Evolutionary conservation across 2,113 vertebrate species (phyloP), one percentile per base, ranked within the genome.

Genomic region (Notothenia coriiceps): DNA sequence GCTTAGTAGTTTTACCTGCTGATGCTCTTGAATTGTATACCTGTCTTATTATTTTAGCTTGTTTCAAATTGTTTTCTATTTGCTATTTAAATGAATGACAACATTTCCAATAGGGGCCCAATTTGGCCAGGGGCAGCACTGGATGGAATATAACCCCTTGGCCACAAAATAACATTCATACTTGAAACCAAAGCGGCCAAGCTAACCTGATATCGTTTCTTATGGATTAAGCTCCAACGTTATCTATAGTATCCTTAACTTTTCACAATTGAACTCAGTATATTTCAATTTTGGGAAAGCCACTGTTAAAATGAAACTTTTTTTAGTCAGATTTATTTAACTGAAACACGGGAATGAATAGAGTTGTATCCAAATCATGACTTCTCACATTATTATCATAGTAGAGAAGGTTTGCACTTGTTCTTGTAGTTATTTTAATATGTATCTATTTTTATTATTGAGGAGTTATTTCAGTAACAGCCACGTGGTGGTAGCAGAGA

Each of bases 401-500:
- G 55, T 15, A 33, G 29, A 35, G 15, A 14, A 59, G 54, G 10
- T 57, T 9, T 60, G 14, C 3, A 49, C 33, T 12, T 15, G 35
- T 10, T 33, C 14, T 3, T n/a, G 0, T 62, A 15, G 15, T 60
- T 40, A 50, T 60, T 49, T 2, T 33, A 14, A 4, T 12, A 25
- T 25, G 5, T 12, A 35, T 4, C 2, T 35, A 10, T 4, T 0
- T 33, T 35, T 22, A 20, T 70, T 22, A 43, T 10, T 7, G 22
- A 20, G 22, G 14, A 10, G 72, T 33, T 22, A 40, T 85, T 77
- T 49, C 44, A 18, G 35, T 20, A 10, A 18, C 3, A 35, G 55
- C 83, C 93, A 55, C 88, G 46, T 43, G 90, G 86, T 80, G 90
- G 92, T 43, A 85, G 88, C 90, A 91, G 60, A 85, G 83, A 14